phyloP scores from a whole-genome alignment of 2,888 invertebrate species.

The Ptychoptera albimana region DNA sequence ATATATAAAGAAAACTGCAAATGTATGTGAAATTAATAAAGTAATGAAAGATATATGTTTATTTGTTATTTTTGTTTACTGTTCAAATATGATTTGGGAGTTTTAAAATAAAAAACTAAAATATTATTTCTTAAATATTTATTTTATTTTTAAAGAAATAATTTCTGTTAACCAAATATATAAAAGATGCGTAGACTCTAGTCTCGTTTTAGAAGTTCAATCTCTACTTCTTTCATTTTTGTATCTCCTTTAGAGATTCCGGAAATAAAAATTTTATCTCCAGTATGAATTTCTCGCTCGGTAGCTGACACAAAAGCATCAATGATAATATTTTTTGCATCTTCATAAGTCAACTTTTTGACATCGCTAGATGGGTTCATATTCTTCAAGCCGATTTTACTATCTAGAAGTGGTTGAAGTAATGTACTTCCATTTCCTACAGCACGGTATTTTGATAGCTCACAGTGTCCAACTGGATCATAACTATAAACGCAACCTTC shows the following conservation, averaged over 20 bases:
- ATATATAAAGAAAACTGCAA: too few species aligned
- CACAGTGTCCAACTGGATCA: conserved; percentile 94
- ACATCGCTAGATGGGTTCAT: conserved; percentile 41
- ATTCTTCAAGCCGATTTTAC: conserved; percentile 86
- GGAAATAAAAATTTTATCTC: conserved; percentile 75
- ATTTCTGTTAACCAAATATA: too few species aligned
- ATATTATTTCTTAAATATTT: too few species aligned
- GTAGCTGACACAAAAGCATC: conserved; percentile 97
- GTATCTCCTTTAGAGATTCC: conserved; percentile 80
- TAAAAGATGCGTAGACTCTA: too few species aligned
- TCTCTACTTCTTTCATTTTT: conserved; percentile 41
- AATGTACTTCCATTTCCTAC: conserved; percentile 83
- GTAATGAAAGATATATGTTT: too few species aligned
- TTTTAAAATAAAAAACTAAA: too few species aligned
- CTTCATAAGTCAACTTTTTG: conserved; percentile 54
- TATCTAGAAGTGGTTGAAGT: conserved; percentile 89
- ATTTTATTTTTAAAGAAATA: too few species aligned
- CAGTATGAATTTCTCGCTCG: conserved; percentile 95
- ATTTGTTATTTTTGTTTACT: too few species aligned
- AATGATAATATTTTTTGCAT: conserved; percentile 70
- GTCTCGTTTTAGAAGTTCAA: too few species aligned
- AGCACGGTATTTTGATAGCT: conserved; percentile 67
- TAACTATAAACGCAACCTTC: conserved; percentile 92
- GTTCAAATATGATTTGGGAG: too few species aligned
- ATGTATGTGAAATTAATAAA: too few species aligned